Percentiles rank a stretch among this genome's conserved stretches.
phyloP scores from a whole-genome alignment of 1,140 invertebrate species.

The Drosophila subobscura region DNA sequence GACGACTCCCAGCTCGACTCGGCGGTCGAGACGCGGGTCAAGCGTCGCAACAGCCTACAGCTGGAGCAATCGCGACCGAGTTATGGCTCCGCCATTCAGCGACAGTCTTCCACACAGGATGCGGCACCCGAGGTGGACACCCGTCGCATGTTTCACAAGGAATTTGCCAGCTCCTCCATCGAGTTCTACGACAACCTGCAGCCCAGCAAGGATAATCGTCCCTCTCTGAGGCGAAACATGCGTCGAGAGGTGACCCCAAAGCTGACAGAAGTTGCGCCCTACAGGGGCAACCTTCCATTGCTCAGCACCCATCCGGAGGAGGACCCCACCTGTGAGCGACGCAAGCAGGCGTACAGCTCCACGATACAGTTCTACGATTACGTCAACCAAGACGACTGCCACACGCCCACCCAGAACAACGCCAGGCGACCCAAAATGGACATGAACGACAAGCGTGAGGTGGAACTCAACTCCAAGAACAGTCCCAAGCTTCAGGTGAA shows the following conservation, averaged over 20 bases:
- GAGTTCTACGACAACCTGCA: constrained; percentile 78
- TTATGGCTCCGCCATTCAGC: constrained; percentile 8
- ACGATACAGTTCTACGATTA: constrained; percentile 80
- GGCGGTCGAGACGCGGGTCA: constrained; percentile 60
- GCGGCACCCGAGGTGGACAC: constrained; percentile 58
- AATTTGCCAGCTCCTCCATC: constrained; percentile 78
- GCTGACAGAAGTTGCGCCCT: constrained; percentile 58
- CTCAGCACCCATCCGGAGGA: constrained; percentile 18
- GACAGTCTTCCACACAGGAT: constrained; percentile 3
- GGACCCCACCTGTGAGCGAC: constrained; percentile 30
- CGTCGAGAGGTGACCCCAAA: constrained; percentile 66
- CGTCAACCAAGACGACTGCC: constrained; percentile 43
- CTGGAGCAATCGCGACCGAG: constrained; percentile 8
- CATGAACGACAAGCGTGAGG: constrained; percentile 76
- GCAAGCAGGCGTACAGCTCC: constrained; percentile 72
- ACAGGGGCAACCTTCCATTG: constrained; percentile 12
- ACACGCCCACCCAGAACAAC: constrained; percentile 58
- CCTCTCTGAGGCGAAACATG: constrained; percentile 9
- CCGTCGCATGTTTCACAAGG: constrained; percentile 72
- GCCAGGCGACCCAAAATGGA: constrained; percentile 71
- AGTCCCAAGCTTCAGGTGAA: constrained; percentile 79
- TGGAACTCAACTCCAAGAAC: constrained; percentile 76
- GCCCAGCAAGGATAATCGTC: constrained; percentile 23
- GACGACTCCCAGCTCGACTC: constrained; percentile 69
- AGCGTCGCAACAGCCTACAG: constrained; percentile 67